Conservation (phyloP, 2,888 invertebrate species). For the Listrodromus nycthemerus region DNA sequence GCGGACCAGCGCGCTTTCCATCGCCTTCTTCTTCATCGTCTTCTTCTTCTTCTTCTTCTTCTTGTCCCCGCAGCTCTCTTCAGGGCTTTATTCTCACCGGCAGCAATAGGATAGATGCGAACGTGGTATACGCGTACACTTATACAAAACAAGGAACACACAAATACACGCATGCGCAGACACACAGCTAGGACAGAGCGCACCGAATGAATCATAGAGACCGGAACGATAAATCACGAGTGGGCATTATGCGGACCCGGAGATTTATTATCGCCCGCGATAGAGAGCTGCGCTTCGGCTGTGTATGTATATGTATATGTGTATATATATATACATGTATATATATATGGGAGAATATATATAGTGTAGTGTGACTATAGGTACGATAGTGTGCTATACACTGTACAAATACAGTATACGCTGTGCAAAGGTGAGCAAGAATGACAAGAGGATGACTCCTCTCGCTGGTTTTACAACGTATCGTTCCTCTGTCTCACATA, state of each 20-base stretch:
- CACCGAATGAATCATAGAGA: conserved; percentile 69
- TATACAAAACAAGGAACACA: conserved; percentile 10
- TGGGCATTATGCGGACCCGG: conserved; percentile 67
- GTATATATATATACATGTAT: neutral
- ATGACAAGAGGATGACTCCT: conserved; percentile 61
- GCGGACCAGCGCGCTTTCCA: conserved; percentile 5
- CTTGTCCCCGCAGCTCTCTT: conserved; percentile 13
- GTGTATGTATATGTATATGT: neutral
- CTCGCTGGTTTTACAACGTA: conserved; percentile 46
- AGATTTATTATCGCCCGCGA: conserved; percentile 69
- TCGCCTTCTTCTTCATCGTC: conserved; percentile 18
- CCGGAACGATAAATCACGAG: conserved; percentile 70
- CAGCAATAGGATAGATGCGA: conserved; percentile 43
- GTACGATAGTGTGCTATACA: conserved; percentile 2
- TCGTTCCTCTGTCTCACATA: conserved; percentile 21
- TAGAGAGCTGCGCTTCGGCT: conserved; percentile 62
- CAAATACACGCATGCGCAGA: conserved; percentile 1
- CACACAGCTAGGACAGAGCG: conserved; percentile 53
- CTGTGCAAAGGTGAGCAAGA: conserved; percentile 51
- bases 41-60: neutral
- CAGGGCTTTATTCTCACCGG: neutral
- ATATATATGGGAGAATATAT: neutral
- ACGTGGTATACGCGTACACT: conserved; percentile 30
- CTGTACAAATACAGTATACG: conserved; percentile 33
- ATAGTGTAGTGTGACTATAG: neutral